Evolutionary conservation across 2,797 vertebrate species (phyloP), one percentile per base, ranked within the genome.

Genomic region (Holocentrus rufus): DNA sequence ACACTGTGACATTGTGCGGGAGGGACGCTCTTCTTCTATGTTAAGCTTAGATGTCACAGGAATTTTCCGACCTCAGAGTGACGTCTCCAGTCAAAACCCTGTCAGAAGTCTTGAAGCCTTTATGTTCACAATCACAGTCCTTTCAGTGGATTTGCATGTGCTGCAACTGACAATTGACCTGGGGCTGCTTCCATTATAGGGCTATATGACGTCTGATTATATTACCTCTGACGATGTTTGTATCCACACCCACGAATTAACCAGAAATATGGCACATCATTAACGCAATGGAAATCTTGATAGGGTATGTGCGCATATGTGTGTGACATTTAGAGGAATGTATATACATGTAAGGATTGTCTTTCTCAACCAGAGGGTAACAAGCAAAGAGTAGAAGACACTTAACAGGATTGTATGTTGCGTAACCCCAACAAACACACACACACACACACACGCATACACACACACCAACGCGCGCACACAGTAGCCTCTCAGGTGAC

Each of bases 401-500:
- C 10, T 62, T 34, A 22, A 69, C 72, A 65, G 70, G 72, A 79
- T 70, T 79, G 68, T 64, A 31, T 62, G 75, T 77, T 81, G 82
- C 77, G 68, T 34, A 80, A 81, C 22, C 2, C 74, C 56, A 52
- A 70, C 49, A 61, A 69, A 63, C 65, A 3, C 58, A 76, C 42
- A 74, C 64, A 44, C 58, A 39, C 80, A 69, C 78, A 79, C 83
- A 31, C 59, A 25, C 73, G 63, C 55, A 22, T 61, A 58, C 49
- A 27, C 31, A 59, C 69, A 36, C 59, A 72, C 63, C 5, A 27
- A 52, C 62, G 30, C 54, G 9, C 56, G 31, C 72, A 74, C 56
- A 34, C 20, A 0, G 49, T 1, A 23, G 11, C 55, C 79, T 85
- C 88, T 91, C 88, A 61, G 87, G 87, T 92, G 85, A 87, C 88